Percentiles rank a stretch among this genome's conserved stretches.
These are phyloP conservation scores for Apotomis turbidana DNA, from an alignment of 2,888 invertebrate species.

Conservation along the genomic window DNA sequence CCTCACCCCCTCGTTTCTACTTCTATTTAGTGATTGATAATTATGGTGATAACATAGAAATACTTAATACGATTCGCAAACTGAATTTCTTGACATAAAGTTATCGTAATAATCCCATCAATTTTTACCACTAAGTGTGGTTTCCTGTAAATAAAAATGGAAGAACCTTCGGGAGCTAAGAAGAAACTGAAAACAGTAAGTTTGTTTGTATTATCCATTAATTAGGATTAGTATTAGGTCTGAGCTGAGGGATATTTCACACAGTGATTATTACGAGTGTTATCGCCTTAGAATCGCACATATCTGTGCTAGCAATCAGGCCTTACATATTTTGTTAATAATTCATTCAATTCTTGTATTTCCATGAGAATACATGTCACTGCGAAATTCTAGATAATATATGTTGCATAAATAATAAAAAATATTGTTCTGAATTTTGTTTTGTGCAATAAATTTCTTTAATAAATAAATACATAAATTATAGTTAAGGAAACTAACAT, in stretches of 20 bases:
- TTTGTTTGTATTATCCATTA: conserved; percentile 40
- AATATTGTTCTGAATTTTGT: no score
- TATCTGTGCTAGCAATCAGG: background rate
- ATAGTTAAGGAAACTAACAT: no score
- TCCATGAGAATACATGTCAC: background rate
- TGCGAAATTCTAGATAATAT: no score
- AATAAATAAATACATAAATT: no score
- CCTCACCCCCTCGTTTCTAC: background rate
- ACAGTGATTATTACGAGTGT: background rate
- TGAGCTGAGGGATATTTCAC: conserved; percentile 7
- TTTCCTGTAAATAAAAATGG: conserved; percentile 54
- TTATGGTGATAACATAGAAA: conserved; percentile 1
- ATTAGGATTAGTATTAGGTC: background rate
- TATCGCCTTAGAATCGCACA: no score
- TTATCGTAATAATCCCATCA: conserved; percentile 7
- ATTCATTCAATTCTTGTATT: no score
- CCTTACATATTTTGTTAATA: background rate
- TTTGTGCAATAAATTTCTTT: no score
- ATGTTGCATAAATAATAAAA: no score
- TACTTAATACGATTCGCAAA: conserved; percentile 3
- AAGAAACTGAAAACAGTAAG: conserved; percentile 80
- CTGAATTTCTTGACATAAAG: conserved; percentile 19
- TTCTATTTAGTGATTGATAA: background rate
- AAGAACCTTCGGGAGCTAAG: conserved; percentile 72
- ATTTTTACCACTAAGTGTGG: conserved; percentile 12